Evolutionary conservation across 1,140 invertebrate species (phyloP).

Genomic region (Homalodisca vitripennis): DNA sequence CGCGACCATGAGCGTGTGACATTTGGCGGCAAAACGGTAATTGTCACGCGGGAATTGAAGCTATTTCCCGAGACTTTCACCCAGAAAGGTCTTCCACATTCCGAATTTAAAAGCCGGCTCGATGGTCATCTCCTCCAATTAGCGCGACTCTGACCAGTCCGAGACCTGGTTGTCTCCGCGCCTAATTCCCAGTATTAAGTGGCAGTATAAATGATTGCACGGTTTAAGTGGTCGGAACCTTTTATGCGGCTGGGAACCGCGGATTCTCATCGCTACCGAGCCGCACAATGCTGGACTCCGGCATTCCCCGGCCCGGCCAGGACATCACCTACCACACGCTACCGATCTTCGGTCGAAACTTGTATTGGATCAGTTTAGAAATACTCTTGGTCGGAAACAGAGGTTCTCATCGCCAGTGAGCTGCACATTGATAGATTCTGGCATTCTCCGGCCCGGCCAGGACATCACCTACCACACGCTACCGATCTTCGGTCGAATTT

Average conservation of each 20-base stretch:
- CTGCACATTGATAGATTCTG: no score
- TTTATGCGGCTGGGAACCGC: background rate
- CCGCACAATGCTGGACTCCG: constrained; percentile 16
- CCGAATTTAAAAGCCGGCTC: constrained; percentile 32
- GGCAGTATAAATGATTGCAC: background rate
- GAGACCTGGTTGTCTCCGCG: background rate
- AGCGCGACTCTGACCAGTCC: background rate
- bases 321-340: no score
- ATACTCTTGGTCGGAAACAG: no score
- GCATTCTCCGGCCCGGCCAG: no score
- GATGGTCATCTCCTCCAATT: constrained; percentile 17
- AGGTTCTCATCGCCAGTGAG: no score
- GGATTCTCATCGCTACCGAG: background rate
- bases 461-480: no score
- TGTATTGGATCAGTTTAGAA: no score
- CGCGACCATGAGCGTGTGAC: background rate
- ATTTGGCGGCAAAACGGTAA: constrained; percentile 9
- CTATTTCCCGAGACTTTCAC: constrained; percentile 28
- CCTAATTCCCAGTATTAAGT: background rate
- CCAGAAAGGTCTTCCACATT: constrained; percentile 32
- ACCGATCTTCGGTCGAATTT: no score
- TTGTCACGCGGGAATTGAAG: constrained; percentile 18
- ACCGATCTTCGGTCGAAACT: no score
- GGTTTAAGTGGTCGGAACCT: background rate
- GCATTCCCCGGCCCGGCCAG: no score